Evolutionary conservation across 2,888 invertebrate genomes (phyloP).

Genomic region (Hofmannophila pseudospretella): DNA sequence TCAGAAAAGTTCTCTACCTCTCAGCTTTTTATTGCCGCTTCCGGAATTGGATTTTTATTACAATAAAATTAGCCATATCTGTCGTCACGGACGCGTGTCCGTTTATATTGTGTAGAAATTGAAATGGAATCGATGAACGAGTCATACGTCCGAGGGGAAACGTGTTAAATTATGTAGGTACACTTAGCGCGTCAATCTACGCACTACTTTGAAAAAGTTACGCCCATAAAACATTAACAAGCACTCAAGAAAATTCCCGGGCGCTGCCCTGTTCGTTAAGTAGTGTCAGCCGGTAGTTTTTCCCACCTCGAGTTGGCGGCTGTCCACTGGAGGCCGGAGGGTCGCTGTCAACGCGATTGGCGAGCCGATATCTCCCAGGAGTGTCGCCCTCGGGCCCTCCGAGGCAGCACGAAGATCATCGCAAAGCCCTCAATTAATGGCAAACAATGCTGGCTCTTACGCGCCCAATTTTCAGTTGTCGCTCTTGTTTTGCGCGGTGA

Average conservation of each 20-base stretch:
- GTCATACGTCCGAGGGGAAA: conserved; percentile 51
- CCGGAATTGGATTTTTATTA: conserved; percentile 63
- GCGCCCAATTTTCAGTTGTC: conserved; percentile 71
- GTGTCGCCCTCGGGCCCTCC: conserved; percentile 52
- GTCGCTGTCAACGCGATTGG: conserved; percentile 74
- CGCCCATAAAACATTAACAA: conserved; percentile 78
- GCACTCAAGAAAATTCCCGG: conserved; percentile 76
- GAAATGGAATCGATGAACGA: conserved; percentile 43
- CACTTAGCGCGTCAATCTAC: conserved; percentile 74
- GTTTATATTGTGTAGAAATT: conserved; percentile 29
- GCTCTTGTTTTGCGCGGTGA: conserved; percentile 61
- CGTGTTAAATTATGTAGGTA: conserved; percentile 73
- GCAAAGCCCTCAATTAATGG: conserved; percentile 74
- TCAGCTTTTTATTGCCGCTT: conserved; percentile 52
- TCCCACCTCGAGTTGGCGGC: conserved; percentile 62
- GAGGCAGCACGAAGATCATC: conserved; percentile 61
- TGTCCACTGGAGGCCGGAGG: conserved; percentile 59
- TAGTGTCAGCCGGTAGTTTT: conserved; percentile 75
- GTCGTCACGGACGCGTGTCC: conserved; percentile 26
- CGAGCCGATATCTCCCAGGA: conserved; percentile 70
- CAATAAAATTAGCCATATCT: conserved; percentile 47
- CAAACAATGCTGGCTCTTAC: conserved; percentile 58
- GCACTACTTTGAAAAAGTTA: conserved; percentile 73
- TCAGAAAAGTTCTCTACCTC: conserved; percentile 61
- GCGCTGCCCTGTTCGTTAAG: conserved; percentile 70